Evolutionary conservation across 2,797 vertebrate species (phyloP).

Genomic region (Hyperoplus immaculatus): DNA sequence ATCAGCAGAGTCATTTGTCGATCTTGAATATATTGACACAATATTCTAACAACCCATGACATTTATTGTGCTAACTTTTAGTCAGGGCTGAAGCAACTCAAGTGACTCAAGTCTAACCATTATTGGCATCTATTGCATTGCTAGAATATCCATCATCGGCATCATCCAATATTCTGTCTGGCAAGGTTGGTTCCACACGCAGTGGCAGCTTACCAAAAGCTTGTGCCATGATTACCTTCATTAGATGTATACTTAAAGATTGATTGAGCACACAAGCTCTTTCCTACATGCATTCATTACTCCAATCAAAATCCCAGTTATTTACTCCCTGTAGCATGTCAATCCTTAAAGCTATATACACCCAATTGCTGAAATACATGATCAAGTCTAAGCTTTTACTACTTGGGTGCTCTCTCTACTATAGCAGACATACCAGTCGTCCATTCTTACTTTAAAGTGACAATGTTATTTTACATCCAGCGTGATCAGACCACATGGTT

Average conservation of each 20-base stretch:
- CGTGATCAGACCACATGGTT: conserved; percentile 54
- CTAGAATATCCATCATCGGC: background rate
- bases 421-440: conserved; percentile 22
- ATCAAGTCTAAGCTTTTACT: conserved; percentile 26
- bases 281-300: conserved; percentile 17
- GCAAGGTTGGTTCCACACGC: background rate
- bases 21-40: too few species aligned
- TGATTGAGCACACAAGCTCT: conserved; percentile 29
- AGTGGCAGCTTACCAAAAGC: conserved; percentile 7
- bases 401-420: conserved; percentile 6
- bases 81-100: too few species aligned
- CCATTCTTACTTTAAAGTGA: conserved; percentile 24
- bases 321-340: conserved; percentile 39
- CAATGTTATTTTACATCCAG: conserved; percentile 44
- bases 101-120: too few species aligned
- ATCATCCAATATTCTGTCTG: conserved; percentile 1
- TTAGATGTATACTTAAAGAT: too few species aligned
- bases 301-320: conserved; percentile 27
- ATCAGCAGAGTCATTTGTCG: too few species aligned
- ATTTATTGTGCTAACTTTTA: too few species aligned
- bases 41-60: too few species aligned
- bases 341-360: conserved; percentile 36
- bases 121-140: too few species aligned
- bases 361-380: conserved; percentile 50
- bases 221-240: conserved; percentile 15